Base-by-base conservation (phyloP, 1,140 invertebrate species). In the Brachystomella parvula region DNA sequence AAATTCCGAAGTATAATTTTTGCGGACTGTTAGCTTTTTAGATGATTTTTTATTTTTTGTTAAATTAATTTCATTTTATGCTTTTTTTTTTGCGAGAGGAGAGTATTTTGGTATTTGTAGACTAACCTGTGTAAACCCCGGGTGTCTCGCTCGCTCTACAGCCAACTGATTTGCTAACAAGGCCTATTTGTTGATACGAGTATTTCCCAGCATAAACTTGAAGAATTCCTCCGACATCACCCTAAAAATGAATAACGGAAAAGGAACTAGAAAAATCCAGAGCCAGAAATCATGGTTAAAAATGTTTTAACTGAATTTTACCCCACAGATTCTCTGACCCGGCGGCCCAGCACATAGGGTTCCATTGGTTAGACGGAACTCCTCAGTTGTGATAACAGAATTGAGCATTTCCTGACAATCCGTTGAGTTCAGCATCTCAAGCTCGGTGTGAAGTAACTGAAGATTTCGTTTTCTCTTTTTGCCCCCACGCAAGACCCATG, bases 61-160 rank as follows among this genome's bases (percentile, higher is more conserved):
- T 44, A 44, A 44, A n/a, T n/a, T n/a, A n/a, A n/a, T 9, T 12
- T 44, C n/a, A 44, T 9, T 44, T 44, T 12, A 44, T 9, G 39
- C n/a, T 44, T 44, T 12, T 12, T 44, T 44, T 44, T 44, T 44
- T 12, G n/a, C n/a, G 9, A 44, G n/a, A 44, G 39, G 39, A 12
- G 39, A 9, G n/a, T 12, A 9, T 44, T 12, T n/a, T 44, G 39
- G 9, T 9, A 44, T 44, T 44, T 44, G n/a, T n/a, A 12, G 39
- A 44, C 49, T 53, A 12, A 53, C 49, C 49, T 19, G 49, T 53
- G 24, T 53, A 53, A 53, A 53, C 24, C 21, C 49, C 49, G 6
- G 49, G 49, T 6, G 24, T 12, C 9, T 26, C 49, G 24, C 24
- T 53, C 6, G 49, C 21, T 53, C 49, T 53, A 26, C 49, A 53